phyloP scores from a whole-genome alignment of 2,113 vertebrate genomes.

The Fregata magnificens region DNA sequence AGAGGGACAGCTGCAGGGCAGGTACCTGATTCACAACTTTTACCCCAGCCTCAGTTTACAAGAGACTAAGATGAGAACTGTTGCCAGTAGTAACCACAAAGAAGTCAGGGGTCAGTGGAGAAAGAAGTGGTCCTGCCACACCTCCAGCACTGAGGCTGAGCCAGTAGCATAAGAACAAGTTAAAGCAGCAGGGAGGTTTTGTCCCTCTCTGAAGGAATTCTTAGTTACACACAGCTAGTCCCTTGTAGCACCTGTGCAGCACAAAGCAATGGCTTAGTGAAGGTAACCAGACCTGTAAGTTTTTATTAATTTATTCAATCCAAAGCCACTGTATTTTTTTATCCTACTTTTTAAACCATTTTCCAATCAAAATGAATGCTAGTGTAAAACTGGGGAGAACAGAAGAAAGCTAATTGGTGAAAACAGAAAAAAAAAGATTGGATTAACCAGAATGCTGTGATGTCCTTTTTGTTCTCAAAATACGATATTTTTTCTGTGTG shows the following conservation, averaged over 20 bases:
- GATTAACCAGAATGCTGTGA: background rate
- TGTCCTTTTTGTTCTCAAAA: background rate
- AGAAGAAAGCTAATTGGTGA: background rate
- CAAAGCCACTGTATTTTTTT: background rate
- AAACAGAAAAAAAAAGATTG: background rate
- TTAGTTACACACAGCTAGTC: background rate
- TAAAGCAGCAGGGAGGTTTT: background rate
- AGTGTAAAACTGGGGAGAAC: background rate
- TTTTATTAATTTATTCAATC: background rate
- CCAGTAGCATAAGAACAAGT: background rate
- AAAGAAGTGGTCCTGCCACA: background rate
- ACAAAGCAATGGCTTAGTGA: background rate
- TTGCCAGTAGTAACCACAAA: background rate
- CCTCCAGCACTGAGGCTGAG: background rate
- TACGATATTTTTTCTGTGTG: background rate
- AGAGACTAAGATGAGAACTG: background rate
- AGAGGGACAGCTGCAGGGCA: background rate
- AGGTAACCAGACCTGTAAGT: background rate
- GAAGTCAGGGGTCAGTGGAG: background rate
- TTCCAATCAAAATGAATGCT: background rate
- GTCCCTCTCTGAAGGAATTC: background rate
- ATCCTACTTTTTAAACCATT: background rate
- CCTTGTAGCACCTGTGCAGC: background rate
- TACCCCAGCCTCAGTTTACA: background rate
- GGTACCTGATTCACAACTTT: background rate